Evolutionary conservation across 1,140 invertebrate species (phyloP).

Genomic region (Cydia strobilella): DNA sequence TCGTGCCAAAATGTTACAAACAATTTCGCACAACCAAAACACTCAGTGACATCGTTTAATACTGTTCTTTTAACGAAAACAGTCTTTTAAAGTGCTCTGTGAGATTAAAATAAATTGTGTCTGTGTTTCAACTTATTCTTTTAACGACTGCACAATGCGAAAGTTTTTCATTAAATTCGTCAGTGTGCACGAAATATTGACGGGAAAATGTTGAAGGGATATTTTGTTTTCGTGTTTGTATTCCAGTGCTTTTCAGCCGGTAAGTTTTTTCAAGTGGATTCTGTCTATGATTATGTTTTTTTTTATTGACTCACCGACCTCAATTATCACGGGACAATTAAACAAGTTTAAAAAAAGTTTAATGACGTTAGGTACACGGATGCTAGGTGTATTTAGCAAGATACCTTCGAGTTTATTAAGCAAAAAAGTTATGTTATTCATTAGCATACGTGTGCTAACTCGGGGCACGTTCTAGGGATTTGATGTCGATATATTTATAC

Average conservation of each 20-base stretch:
- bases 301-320: constrained; percentile 20
- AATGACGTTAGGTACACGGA: neutral
- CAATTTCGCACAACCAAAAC: constrained; percentile 47
- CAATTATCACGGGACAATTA: constrained; percentile 16
- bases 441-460: too few species aligned
- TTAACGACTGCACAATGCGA: constrained; percentile 64
- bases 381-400: neutral
- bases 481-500: too few species aligned
- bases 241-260: constrained; percentile 56
- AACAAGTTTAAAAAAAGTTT: constrained; percentile 22
- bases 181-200: constrained; percentile 61
- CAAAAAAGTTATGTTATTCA: too few species aligned
- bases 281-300: neutral
- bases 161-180: constrained; percentile 62
- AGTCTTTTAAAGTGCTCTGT: constrained; percentile 54
- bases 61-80: constrained; percentile 59
- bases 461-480: too few species aligned
- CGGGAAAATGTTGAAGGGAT: constrained; percentile 72
- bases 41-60: constrained; percentile 41
- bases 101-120: constrained; percentile 48
- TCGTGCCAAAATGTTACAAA: constrained; percentile 60
- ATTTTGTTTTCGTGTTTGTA: constrained; percentile 59
- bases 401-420: neutral
- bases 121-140: constrained; percentile 50
- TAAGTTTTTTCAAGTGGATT: constrained; percentile 44